Base-by-base conservation (phyloP, 1,140 invertebrate species). In the Calliphora vicina region DNA sequence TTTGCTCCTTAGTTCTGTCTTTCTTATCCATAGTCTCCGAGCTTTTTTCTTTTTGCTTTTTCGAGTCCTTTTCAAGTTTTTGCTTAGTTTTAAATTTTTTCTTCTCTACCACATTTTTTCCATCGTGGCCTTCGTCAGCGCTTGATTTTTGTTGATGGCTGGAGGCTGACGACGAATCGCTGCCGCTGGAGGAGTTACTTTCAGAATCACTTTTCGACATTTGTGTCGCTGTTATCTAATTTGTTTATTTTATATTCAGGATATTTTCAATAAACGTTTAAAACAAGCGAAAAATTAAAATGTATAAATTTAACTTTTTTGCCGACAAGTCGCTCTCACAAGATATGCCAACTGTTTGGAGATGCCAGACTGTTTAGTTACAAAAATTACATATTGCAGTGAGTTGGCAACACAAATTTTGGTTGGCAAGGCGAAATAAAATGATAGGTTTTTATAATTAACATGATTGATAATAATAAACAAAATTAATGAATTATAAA, bases 161-260 rank as follows among this genome's bases (percentile, higher is more conserved):
- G 20, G n/a, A 6, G 9, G 61, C n/a, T 67, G 61, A 23, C 4
- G 26, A 29, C 9, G 82, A 83, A 71, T 42, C 20, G 25, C 45
- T 35, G 82, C 80, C 1, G 82, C 29, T 81, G 86, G 86, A 86
- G n/a, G 86, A 85, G 23, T 87, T 86, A 71, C 86, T 87, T 17
- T 88, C 87, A 15, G 86, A 74, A 29, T 88, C 87, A 81, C 86
- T 88, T 73, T 86, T 83, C 6, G 80, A 81, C 87, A 88, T 84
- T 3, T 88, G 20, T 81, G 1, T 10, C 82, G 26, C n/a, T 57
- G 8, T 43, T 12, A 67, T 25, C 26, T 67, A 81, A 80, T 82
- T 43, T n/a, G 9, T 83, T 72, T 42, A 20, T 27, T 26, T 35
- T 73, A 76, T 74, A 45, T 80, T 45, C 25, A 81, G 17, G 27